phyloP scores from a whole-genome alignment of 2,797 vertebrate species.

The Lepidocolaptes lacrymiger region DNA sequence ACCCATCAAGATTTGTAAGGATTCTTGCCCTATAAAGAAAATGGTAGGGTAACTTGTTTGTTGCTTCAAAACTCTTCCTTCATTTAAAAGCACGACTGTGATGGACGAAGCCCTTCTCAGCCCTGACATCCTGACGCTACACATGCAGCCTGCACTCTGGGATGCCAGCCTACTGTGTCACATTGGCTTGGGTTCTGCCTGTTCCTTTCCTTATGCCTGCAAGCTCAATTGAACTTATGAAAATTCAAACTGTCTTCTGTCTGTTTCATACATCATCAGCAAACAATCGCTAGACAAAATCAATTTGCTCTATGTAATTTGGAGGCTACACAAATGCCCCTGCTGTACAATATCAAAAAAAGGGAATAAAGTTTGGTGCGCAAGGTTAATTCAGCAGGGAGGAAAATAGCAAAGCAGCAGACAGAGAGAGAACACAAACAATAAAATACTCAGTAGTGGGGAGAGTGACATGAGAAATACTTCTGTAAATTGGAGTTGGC shows the following conservation, averaged over 20 bases:
- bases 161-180: slow-evolving; percentile 46
- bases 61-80: slow-evolving; percentile 58
- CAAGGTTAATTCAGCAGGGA: slow-evolving; percentile 59
- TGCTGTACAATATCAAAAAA: slow-evolving; percentile 3
- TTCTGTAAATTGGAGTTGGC: slow-evolving; percentile 34
- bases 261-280: slow-evolving; percentile 65
- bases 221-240: slow-evolving; percentile 63
- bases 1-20: background rate
- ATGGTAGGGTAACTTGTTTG: background rate
- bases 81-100: slow-evolving; percentile 36
- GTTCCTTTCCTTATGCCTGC: slow-evolving; percentile 40
- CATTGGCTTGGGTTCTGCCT: slow-evolving; percentile 52
- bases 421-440: background rate
- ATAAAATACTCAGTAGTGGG: slow-evolving; percentile 22
- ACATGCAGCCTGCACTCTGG: background rate
- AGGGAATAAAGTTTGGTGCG: slow-evolving; percentile 32
- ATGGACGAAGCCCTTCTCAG: slow-evolving; percentile 45
- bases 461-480: slow-evolving; percentile 26
- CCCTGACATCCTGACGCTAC: slow-evolving; percentile 56
- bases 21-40: background rate
- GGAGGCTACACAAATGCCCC: slow-evolving; percentile 36
- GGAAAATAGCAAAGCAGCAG: slow-evolving; percentile 11
- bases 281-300: slow-evolving; percentile 68
- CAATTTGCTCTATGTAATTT: slow-evolving; percentile 61
- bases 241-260: slow-evolving; percentile 69